A percentile compares a stretch with the other conserved stretches of the same genome.
Conservation (phyloP, 2,888 invertebrate species). For the Drosophila borealis region DNA sequence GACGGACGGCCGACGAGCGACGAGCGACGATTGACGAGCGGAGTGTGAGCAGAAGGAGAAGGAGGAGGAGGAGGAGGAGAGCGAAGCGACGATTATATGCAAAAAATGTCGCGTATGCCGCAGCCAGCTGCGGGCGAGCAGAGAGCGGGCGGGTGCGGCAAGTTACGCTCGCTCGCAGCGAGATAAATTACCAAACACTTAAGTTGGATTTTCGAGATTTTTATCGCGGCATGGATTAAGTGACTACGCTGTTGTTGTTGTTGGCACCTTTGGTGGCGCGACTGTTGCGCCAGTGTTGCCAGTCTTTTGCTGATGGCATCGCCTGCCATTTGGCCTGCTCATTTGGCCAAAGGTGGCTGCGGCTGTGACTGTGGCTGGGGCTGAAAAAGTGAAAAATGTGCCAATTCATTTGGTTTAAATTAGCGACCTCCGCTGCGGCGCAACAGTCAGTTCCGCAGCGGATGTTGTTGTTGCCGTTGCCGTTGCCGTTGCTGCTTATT, state of each 20-base stretch:
- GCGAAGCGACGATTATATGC: slow-evolving; percentile 45
- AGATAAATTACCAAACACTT: slow-evolving; percentile 84
- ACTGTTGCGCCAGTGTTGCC: slow-evolving; percentile 17
- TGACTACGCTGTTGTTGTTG: slow-evolving; percentile 63
- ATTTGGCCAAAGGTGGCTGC: slow-evolving; percentile 51
- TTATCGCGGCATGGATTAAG: slow-evolving; percentile 83
- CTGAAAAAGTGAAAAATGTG: slow-evolving; percentile 83
- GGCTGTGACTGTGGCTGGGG: slow-evolving; percentile 16
- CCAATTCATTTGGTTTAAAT: slow-evolving; percentile 84
- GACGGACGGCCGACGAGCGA: slow-evolving; percentile 46
- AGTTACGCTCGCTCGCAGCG: slow-evolving; percentile 52
- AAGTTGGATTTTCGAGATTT: slow-evolving; percentile 84
- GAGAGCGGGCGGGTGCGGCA: background rate
- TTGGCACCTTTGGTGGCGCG: slow-evolving; percentile 51
- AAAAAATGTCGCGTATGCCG: slow-evolving; percentile 66
- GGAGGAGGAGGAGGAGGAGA: slow-evolving; percentile 1
- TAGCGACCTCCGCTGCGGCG: slow-evolving; percentile 79
- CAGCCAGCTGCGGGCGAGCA: background rate
- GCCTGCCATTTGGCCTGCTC: slow-evolving; percentile 47
- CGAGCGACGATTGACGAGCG: slow-evolving; percentile 27
- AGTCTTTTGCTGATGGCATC: slow-evolving; percentile 42
- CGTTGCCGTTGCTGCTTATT: slow-evolving; percentile 43
- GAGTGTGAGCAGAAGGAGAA: background rate
- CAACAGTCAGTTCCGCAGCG: slow-evolving; percentile 72
- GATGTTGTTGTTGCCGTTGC: slow-evolving; percentile 32